Evolutionary conservation across 2,113 vertebrate genomes (phyloP).

Genomic region (Cinclus mexicanus): DNA sequence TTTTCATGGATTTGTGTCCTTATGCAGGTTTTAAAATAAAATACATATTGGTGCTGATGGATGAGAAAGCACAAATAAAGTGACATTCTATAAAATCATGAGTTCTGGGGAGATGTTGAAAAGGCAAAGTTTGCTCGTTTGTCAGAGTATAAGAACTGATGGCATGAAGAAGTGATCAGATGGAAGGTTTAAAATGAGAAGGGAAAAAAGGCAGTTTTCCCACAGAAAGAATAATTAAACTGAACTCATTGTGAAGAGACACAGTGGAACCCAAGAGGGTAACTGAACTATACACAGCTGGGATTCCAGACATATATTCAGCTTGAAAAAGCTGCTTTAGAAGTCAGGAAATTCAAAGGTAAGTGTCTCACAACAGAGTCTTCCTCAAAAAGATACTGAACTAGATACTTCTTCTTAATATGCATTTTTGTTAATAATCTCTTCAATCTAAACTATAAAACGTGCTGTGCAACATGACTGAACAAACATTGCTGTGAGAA

Average conservation of each 20-base stretch:
- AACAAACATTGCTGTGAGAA: conserved; percentile 43
- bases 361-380: not conserved
- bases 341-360: not conserved
- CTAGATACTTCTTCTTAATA: conserved; percentile 40
- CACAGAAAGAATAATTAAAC: not conserved
- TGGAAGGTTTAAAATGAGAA: not conserved
- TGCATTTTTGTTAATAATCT: conserved; percentile 54
- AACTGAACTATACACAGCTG: not conserved
- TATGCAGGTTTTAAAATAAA: not conserved
- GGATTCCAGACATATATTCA: not conserved
- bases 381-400: conserved; percentile 21
- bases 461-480: conserved; percentile 43
- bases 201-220: not conserved
- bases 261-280: not conserved
- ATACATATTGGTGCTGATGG: not conserved
- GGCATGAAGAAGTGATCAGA: not conserved
- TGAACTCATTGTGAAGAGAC: not conserved
- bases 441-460: conserved; percentile 44
- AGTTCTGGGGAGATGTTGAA: not conserved
- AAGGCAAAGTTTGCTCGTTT: not conserved
- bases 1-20: not conserved
- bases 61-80: not conserved
- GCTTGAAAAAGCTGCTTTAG: not conserved
- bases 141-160: not conserved
- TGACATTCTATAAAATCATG: not conserved